Evolutionary conservation across 2,888 invertebrate species (phyloP), one percentile per base, ranked within the genome.

Genomic region (Eristalis tenax): DNA sequence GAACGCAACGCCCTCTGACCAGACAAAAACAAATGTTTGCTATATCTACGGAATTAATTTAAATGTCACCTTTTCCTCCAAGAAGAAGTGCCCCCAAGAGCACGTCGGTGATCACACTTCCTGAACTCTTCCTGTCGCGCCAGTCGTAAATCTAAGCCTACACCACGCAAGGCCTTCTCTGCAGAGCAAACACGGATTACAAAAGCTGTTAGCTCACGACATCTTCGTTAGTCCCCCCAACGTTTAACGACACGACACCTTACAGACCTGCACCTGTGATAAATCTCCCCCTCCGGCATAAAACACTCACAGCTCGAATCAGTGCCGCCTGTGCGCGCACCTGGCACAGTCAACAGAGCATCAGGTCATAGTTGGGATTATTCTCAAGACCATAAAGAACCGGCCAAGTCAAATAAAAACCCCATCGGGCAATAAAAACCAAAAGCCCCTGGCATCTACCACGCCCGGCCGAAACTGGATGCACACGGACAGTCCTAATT

Each of bases 401-500:
- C 38, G 32, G 32, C 38, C 35, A 64, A 77, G 26, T n/a, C 56
- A 38, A 61, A 77, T 56, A 70, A 63, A 78, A 28, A 23, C 18
- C 38, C 18, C 35, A 71, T 15, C 40, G 26, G 8, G 22, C 28
- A 23, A 38, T 28, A 57, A 76, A 32, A 70, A 32, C 11, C 43
- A 23, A 64, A 59, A 59, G 13, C 23, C 59, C 26, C 15, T 26
- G 5, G 15, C 59, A 26, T 59, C 3, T 6, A 59, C 59, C 26
- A 18, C 18, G 26, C 59, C 22, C 22, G 32, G 32, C 43, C 40
- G 22, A 38, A 22, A 23, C 35, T 64, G 65, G 38, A 70, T 61
- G 68, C 56, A 50, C 63, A 77, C 50, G 50, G 50, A 35, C 63
- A 63, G 66, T 69, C 63, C 74, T 56, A 81, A 81, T 81, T 81